A percentile compares a stretch with the other conserved stretches of the same genome.
Evolutionary conservation across 2,797 vertebrate species (phyloP).

Genomic region (Sardinella longiceps): DNA sequence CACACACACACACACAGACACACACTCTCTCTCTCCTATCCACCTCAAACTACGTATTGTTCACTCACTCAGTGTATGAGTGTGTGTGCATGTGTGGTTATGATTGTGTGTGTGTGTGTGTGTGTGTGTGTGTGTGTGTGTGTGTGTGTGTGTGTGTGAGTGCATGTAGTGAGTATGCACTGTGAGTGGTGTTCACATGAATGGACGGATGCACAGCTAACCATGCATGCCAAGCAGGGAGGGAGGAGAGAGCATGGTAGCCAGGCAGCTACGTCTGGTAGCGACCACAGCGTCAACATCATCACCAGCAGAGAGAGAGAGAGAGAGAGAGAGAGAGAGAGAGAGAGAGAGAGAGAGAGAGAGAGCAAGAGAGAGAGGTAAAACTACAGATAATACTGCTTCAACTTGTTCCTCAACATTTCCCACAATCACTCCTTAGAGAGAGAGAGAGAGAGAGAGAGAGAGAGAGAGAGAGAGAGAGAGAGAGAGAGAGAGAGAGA

Average conservation of each 20-base stretch:
- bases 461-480: too few relatives aligned
- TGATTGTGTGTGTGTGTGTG: too few relatives aligned
- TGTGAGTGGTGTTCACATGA: conserved; percentile 57
- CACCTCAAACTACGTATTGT: not conserved
- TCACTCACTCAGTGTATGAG: not conserved
- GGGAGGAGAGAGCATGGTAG: not conserved
- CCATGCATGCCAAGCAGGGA: conserved; percentile 60
- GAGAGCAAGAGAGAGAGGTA: not conserved
- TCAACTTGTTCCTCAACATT: too few relatives aligned
- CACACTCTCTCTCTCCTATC: not conserved
- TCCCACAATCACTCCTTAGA: too few relatives aligned
- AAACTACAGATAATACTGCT: too few relatives aligned
- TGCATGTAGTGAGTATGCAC: not conserved
- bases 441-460: too few relatives aligned
- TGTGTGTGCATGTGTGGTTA: too few relatives aligned
- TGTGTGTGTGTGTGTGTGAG: not conserved
- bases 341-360: not conserved
- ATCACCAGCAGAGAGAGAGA: not conserved
- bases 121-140: too few relatives aligned
- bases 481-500: too few relatives aligned
- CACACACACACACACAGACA: not conserved
- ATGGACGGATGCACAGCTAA: conserved; percentile 61
- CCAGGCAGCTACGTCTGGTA: not conserved
- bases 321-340: too few relatives aligned
- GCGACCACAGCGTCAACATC: not conserved